Base-by-base conservation (phyloP, 2,113 vertebrate species). In the Onychostruthus taczanowskii region DNA sequence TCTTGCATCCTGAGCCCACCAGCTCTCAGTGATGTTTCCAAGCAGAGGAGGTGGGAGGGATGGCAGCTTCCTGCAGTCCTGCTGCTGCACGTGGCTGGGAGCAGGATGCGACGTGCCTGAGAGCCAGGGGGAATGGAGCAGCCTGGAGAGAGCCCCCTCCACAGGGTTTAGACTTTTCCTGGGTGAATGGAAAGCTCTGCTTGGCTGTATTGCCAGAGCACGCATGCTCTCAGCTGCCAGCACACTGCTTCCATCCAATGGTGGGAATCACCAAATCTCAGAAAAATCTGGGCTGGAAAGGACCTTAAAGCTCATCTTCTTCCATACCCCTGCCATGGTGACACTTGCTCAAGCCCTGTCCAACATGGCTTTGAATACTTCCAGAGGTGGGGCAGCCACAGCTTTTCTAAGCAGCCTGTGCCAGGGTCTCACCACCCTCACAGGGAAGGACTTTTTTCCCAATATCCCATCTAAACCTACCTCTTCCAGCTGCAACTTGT, bases 81-180 rank as follows among this genome's bases (percentile, higher is more conserved):
- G 10, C 46, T 74, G 64, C 61, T 21, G 80, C 93, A 72, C 31
- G 3, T 31, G 89, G 55, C 63, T 26, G 82, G 69, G 82, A 92
- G 59, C 0, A 0, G 76, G 69, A 35, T 39, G 2, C 0, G 18
- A 33, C 0, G 1, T 20, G 87, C 15, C 6, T 0, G 1, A 37
- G 30, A 70, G 49, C 46, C 52, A 2, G 30, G 0, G 44, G 27
- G 30, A 27, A 14, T 3, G 39, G 69, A 68, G 43, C 30, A 27
- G 37, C 35, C 43, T 59, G 85, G 16, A 43, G 67, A 63, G 47
- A 76, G 33, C 6, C 21, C 50, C 20, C 23, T 79, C 8, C 15
- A 1, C 3, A 3, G 31, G 33, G 6, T 2, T 43, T 8, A 20
- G 44, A 8, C 6, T 52, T n/a, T 19, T 53, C 12, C 52, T 3